These are phyloP conservation scores for Ceyx margarethae DNA, from an alignment of 2,113 vertebrate genomes.

Conservation along the genomic window DNA sequence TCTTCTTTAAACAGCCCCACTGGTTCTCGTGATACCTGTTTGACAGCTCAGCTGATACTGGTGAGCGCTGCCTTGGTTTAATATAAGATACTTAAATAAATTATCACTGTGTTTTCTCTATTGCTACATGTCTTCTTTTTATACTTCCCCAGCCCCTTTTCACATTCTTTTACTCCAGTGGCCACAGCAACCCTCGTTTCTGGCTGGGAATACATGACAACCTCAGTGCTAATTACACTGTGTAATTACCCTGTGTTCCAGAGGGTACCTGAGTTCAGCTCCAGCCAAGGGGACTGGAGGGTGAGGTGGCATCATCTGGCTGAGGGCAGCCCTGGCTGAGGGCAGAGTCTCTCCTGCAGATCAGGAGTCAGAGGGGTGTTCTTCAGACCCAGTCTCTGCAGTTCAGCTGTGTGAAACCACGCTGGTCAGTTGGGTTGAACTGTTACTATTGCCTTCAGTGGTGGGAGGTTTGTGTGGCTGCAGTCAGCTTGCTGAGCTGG, in stretches of 20 bases:
- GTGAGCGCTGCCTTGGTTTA: background rate
- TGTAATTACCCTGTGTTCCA: background rate
- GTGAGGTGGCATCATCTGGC: conserved; percentile 9
- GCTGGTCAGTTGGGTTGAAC: too few species aligned
- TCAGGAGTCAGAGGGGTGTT: too few species aligned
- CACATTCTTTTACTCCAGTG: background rate
- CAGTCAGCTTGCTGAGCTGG: too few species aligned
- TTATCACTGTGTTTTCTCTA: background rate
- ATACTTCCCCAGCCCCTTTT: background rate
- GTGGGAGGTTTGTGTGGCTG: too few species aligned
- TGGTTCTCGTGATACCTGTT: background rate
- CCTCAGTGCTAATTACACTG: conserved; percentile 33
- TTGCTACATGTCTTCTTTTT: conserved; percentile 20
- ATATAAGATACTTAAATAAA: conserved; percentile 1
- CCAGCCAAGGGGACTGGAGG: background rate
- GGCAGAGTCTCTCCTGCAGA: too few species aligned
- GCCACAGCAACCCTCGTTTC: conserved; percentile 39
- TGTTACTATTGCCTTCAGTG: too few species aligned
- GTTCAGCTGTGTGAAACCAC: too few species aligned
- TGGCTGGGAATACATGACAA: conserved; percentile 5
- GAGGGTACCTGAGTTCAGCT: conserved; percentile 10
- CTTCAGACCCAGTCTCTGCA: too few species aligned
- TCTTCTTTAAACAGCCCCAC: background rate
- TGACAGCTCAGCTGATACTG: conserved; percentile 31
- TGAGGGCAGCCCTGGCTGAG: background rate